phyloP scores from a whole-genome alignment of 2,888 invertebrate species.

The Tanaodytes sp. region DNA sequence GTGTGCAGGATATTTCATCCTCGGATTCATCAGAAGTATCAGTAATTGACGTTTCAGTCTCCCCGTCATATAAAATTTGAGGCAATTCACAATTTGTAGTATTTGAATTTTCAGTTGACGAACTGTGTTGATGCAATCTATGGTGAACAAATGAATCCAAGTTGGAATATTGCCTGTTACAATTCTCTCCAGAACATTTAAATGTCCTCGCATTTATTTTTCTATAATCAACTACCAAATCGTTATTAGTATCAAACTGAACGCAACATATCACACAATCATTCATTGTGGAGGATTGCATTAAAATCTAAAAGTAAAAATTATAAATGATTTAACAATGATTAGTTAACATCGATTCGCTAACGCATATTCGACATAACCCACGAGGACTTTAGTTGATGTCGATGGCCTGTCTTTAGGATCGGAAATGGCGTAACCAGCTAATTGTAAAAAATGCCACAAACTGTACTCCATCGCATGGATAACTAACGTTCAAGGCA shows the following conservation, averaged over 20 bases:
- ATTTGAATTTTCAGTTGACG: too few species aligned
- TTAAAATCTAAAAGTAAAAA: too few species aligned
- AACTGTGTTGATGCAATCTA: constrained; percentile 15
- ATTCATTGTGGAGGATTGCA: not conserved
- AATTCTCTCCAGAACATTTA: constrained; percentile 6
- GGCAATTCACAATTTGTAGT: too few species aligned
- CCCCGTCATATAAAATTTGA: not conserved
- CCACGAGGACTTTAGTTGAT: constrained; percentile 1
- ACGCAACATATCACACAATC: not conserved
- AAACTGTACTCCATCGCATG: constrained; percentile 8
- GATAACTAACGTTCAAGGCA: constrained; percentile 9
- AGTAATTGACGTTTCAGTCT: not conserved
- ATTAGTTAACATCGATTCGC: too few species aligned
- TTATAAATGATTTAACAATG: not conserved
- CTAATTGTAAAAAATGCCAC: constrained; percentile 17
- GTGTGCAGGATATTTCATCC: too few species aligned
- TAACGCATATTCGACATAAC: constrained; percentile 3
- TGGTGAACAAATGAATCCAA: constrained; percentile 27
- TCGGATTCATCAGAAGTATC: not conserved
- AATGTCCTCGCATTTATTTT: not conserved
- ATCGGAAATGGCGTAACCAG: not conserved
- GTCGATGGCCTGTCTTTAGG: not conserved
- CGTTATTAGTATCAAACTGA: not conserved
- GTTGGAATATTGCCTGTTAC: constrained; percentile 9
- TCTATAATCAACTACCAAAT: constrained; percentile 9